These are phyloP conservation scores for Pardalotus punctatus DNA, from an alignment of 2,113 vertebrate species.

Conservation along the genomic window DNA sequence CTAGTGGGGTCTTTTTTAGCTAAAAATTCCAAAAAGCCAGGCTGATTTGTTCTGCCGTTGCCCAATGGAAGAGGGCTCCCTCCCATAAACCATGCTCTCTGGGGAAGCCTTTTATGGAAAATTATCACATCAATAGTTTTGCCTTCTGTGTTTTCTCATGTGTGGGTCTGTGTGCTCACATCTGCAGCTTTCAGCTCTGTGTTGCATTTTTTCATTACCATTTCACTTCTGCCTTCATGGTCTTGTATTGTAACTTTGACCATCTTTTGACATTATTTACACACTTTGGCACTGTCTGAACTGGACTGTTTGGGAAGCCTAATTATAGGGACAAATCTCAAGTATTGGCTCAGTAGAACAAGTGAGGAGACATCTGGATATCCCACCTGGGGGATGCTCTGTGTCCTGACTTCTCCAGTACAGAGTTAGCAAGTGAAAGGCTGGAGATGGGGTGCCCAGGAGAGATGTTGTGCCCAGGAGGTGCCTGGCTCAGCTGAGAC, in stretches of 20 bases:
- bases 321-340: not conserved
- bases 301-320: not conserved
- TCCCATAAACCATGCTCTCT: not conserved
- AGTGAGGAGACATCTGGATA: not conserved
- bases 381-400: not conserved
- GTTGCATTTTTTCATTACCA: rapidly evolving
- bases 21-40: not conserved
- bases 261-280: not conserved
- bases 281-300: not conserved
- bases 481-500: not conserved
- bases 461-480: not conserved
- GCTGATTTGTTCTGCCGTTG: not conserved
- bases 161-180: not conserved
- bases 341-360: not conserved
- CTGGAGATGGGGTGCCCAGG: not conserved
- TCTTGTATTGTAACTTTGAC: rapidly evolving
- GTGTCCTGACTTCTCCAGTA: not conserved
- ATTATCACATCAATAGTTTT: not conserved
- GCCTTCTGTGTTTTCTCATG: not conserved
- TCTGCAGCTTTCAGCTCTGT: not conserved
- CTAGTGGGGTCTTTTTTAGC: rapidly evolving
- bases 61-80: not conserved
- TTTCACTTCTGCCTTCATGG: not conserved
- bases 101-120: constrained; percentile 1
- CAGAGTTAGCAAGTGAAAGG: not conserved